These are phyloP conservation scores for Timandra comae DNA, from an alignment of 2,888 invertebrate species.

Conservation along the genomic window DNA sequence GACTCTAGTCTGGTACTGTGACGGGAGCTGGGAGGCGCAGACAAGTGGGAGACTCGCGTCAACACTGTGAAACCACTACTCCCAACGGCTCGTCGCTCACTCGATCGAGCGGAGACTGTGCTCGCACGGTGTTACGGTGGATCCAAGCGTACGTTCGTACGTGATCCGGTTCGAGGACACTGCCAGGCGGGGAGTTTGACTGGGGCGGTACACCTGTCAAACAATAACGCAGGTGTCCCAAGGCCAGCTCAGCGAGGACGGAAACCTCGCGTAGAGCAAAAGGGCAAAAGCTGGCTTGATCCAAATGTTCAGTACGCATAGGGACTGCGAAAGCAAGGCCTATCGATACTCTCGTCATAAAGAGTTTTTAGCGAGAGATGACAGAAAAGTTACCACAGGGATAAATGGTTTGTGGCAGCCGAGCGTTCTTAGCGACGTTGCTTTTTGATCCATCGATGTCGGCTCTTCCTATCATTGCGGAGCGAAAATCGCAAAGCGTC, in stretches of 20 bases:
- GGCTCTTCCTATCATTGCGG: conserved; percentile 86
- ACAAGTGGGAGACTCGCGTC: conserved; percentile 46
- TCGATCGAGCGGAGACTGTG: conserved; percentile 8
- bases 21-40: conserved; percentile 79
- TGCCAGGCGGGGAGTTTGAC: no score
- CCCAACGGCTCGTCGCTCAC: conserved; percentile 6
- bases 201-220: conserved; percentile 2
- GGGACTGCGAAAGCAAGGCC: no score
- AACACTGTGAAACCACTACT: conserved; percentile 8
- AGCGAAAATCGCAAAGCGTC: conserved; percentile 83
- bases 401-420: no score
- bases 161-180: no score
- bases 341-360: conserved; percentile 80
- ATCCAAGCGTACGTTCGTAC: conserved; percentile 38
- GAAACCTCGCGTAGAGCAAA: no score
- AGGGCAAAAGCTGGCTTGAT: no score
- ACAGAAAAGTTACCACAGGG: conserved; percentile 84
- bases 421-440: conserved; percentile 81
- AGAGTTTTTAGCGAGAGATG: conserved; percentile 80
- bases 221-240: no score
- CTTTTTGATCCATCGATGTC: conserved; percentile 85
- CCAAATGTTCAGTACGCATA: no score
- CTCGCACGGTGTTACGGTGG: conserved; percentile 2
- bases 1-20: no score
- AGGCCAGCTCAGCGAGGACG: no score